Conservation (phyloP, 2,113 vertebrate species). For the Rhineura floridana region DNA sequence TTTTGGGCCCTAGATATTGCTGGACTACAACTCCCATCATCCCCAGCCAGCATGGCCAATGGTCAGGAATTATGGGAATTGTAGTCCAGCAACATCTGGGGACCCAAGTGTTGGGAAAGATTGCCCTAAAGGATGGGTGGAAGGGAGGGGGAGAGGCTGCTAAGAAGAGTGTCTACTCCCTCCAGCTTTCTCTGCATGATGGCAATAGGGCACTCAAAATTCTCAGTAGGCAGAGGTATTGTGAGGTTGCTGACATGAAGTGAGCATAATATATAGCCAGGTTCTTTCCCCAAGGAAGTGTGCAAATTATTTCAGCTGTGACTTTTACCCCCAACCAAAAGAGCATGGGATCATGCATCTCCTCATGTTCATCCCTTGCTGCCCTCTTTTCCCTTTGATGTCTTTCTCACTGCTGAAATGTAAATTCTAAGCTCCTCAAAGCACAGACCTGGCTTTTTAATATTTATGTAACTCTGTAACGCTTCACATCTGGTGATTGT, state of each 20-base stretch:
- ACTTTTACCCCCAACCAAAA: not conserved
- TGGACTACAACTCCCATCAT: too few relatives aligned
- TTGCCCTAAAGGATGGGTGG: not conserved
- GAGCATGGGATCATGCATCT: not conserved
- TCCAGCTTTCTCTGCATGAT: not conserved
- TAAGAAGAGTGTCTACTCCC: not conserved
- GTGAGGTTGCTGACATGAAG: not conserved
- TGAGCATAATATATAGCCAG: too few relatives aligned
- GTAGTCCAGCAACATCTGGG: too few relatives aligned
- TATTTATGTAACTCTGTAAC: not conserved
- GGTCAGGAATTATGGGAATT: too few relatives aligned
- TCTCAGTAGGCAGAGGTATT: not conserved
- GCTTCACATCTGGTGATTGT: too few relatives aligned
- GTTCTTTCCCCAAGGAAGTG: not conserved
- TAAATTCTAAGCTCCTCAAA: not conserved
- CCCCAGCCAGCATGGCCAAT: too few relatives aligned
- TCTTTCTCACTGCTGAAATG: not conserved
- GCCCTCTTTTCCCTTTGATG: not conserved
- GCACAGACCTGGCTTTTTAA: not conserved
- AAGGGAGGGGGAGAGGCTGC: not conserved
- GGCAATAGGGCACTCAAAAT: not conserved
- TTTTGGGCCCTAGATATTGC: too few relatives aligned
- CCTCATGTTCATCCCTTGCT: not conserved
- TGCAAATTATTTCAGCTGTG: not conserved
- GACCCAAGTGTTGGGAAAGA: too few relatives aligned